Evolutionary conservation across 2,888 invertebrate species (phyloP).

Genomic region (Leucophora obtusa): DNA sequence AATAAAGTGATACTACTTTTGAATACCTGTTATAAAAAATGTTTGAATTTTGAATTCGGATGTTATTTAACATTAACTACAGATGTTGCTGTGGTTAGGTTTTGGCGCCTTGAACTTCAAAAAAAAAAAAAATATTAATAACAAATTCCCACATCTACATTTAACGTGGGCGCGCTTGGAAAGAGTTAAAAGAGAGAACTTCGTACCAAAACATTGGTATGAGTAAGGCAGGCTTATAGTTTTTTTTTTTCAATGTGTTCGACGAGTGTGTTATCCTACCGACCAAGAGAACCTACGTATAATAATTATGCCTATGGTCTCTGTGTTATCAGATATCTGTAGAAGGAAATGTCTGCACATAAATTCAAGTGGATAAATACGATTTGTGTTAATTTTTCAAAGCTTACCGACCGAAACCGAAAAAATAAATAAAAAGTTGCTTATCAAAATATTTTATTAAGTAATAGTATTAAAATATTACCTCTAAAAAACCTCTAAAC

Average conservation of each 20-base stretch:
- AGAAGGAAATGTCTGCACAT: not conserved
- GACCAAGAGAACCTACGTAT: not conserved
- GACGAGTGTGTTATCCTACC: not conserved
- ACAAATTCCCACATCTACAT: not conserved
- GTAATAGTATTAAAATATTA: slow-evolving; percentile 17
- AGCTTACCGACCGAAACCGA: slow-evolving; percentile 38
- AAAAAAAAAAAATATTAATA: slow-evolving; percentile 6
- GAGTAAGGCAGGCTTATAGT: not conserved
- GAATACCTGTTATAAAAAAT: too few relatives aligned
- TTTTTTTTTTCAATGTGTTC: not conserved
- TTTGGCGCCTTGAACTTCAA: slow-evolving; percentile 42
- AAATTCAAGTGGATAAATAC: slow-evolving; percentile 24
- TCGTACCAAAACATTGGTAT: not conserved
- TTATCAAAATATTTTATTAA: slow-evolving; percentile 15
- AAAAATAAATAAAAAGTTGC: slow-evolving; percentile 7
- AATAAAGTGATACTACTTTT: too few relatives aligned
- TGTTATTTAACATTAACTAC: slow-evolving; percentile 8
- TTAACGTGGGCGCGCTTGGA: not conserved
- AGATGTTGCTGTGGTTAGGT: not conserved
- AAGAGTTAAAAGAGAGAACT: not conserved
- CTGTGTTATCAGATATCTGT: slow-evolving; percentile 4
- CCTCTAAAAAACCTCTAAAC: slow-evolving; percentile 3
- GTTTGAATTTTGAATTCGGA: not conserved
- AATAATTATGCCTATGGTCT: not conserved
- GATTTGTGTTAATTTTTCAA: slow-evolving; percentile 22